Percentiles rank a stretch among this genome's conserved stretches.
Evolutionary conservation across 2,888 invertebrate species (phyloP).

Genomic region (Nasonia oneida): DNA sequence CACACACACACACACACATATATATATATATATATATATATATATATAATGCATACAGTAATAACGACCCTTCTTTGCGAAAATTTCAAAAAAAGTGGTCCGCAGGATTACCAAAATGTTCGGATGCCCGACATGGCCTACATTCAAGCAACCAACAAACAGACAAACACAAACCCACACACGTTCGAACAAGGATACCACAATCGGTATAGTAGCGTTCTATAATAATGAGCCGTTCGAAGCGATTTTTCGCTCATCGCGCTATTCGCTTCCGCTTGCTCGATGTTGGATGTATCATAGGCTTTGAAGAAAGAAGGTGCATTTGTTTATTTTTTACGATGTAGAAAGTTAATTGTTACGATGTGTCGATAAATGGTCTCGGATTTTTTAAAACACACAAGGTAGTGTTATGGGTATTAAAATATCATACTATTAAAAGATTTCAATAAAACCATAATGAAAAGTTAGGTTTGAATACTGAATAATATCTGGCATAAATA

Average conservation of each 20-base stretch:
- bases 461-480: neutral
- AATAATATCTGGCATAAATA: neutral
- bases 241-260: slow-evolving; percentile 54
- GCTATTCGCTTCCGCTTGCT: slow-evolving; percentile 59
- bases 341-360: slow-evolving; percentile 47
- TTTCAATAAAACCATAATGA: neutral
- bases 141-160: neutral
- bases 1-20: neutral
- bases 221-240: slow-evolving; percentile 51
- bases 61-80: neutral
- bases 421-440: neutral
- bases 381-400: slow-evolving; percentile 40
- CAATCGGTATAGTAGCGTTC: slow-evolving; percentile 59
- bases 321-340: slow-evolving; percentile 48
- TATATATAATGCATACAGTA: too few species aligned
- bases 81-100: neutral
- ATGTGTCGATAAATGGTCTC: slow-evolving; percentile 38
- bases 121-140: neutral
- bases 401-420: slow-evolving; percentile 12
- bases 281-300: slow-evolving; percentile 62
- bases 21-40: too few species aligned
- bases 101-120: neutral
- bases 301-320: slow-evolving; percentile 44
- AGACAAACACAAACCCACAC: slow-evolving; percentile 16
- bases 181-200: slow-evolving; percentile 62